Base-by-base conservation (phyloP, 2,888 invertebrate genomes). In the Eugnorisma glareosa region DNA sequence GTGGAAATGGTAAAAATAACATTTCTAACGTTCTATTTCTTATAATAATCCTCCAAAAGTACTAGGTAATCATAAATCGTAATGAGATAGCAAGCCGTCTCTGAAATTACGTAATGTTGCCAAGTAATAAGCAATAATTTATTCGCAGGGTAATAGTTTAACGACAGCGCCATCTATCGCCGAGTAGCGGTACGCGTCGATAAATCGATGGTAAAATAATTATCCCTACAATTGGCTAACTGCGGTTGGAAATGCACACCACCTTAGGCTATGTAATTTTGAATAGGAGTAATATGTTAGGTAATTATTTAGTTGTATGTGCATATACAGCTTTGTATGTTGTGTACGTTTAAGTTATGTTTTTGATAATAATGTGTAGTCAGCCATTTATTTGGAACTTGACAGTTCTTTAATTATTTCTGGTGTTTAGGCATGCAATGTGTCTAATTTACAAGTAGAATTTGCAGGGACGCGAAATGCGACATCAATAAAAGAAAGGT, bases 141-240 rank as follows among this genome's bases (percentile, higher is more conserved):
- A 80, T 79, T 72, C 63, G 67, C 48, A 54, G 73, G 75, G 82
- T 86, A 86, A 89, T 89, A 82, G 80, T 88, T 81, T 86, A 80
- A 77, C 73, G 71, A 86, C 90, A 94, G 75, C 94, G 95, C 95
- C 96, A 96, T 94, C 96, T 96, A 90, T 81, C 90, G 93, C 66
- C 86, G 93, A 93, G 93, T 95, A 95, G 96, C 93, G 87, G 90
- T 88, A 93, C 87, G 80, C 71, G 77, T 70, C 78, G 67, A 86
- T 86, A 92, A 93, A 94, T 95, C 94, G 92, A 95, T 94, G 89
- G 83, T 82, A 80, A 86, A 90, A 91, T 90, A 90, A 89, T 91
- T 88, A 89, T 77, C 40, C 40, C 40, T 77, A 69, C 79, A 81
- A 87, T 87, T 84, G 85, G 88, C 72, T 83, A 82, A 84, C 79